A percentile compares a stretch with the other conserved stretches of the same genome.
Conservation (phyloP, 2,797 vertebrate genomes). For the Scomberomorus guttatus region DNA sequence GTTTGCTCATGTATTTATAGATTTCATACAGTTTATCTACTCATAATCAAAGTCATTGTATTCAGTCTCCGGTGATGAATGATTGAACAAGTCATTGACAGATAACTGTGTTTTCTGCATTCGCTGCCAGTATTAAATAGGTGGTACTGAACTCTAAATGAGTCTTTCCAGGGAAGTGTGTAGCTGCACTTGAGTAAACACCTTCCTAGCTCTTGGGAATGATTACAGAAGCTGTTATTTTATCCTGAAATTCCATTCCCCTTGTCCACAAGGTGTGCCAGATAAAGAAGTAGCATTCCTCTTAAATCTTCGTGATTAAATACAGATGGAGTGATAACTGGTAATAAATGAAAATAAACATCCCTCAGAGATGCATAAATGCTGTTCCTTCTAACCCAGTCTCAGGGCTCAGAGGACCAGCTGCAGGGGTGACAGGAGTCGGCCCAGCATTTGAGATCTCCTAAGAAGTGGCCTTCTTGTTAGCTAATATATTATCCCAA, state of each 20-base stretch:
- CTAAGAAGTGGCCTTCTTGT: slow-evolving; percentile 90
- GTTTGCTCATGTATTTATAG: neutral
- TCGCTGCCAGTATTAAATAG: neutral
- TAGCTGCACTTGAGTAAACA: slow-evolving; percentile 14
- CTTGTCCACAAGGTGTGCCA: slow-evolving; percentile 19
- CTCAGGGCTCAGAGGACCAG: slow-evolving; percentile 50
- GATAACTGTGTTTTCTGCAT: neutral
- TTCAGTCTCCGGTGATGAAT: neutral
- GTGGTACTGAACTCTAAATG: neutral
- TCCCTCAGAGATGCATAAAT: slow-evolving; percentile 39
- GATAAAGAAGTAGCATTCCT: slow-evolving; percentile 39
- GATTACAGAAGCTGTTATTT: slow-evolving; percentile 17
- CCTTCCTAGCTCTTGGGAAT: slow-evolving; percentile 4
- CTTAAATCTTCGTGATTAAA: slow-evolving; percentile 48
- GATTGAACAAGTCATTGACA: slow-evolving; percentile 5
- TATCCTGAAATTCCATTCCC: slow-evolving; percentile 20
- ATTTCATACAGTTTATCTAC: neutral
- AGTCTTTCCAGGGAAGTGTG: slow-evolving; percentile 6
- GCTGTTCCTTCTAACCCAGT: slow-evolving; percentile 30
- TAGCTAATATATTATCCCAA: slow-evolving; percentile 96
- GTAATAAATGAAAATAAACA: slow-evolving; percentile 51
- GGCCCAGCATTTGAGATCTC: slow-evolving; percentile 81
- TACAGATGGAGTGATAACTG: slow-evolving; percentile 50
- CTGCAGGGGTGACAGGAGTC: slow-evolving; percentile 58
- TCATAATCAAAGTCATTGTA: slow-evolving; percentile 3